Evolutionary conservation across 1,140 invertebrate genomes (phyloP).

Genomic region (Drosophila mauritiana): DNA sequence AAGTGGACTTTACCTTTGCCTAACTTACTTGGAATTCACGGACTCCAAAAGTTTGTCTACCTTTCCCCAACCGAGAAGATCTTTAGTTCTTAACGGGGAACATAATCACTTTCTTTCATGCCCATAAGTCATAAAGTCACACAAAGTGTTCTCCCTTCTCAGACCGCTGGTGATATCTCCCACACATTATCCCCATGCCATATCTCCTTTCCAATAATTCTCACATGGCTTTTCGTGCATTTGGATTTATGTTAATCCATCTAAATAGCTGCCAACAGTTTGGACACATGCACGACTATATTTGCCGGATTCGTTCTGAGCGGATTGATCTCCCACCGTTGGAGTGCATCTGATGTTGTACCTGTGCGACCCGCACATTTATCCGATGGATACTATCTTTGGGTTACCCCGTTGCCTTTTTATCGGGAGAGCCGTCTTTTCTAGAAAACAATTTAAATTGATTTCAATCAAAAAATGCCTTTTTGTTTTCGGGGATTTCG

Average conservation of each 20-base stretch:
- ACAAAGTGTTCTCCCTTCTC: not conserved
- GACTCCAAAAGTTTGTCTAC: not conserved
- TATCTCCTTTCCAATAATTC: conserved; percentile 40
- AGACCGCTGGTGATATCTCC: conserved; percentile 45
- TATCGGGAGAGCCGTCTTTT: conserved; percentile 59
- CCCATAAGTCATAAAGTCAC: conserved; percentile 36
- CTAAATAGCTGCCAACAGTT: conserved; percentile 80
- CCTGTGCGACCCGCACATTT: conserved; percentile 50
- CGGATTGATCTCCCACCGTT: conserved; percentile 45
- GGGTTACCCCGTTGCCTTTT: conserved; percentile 44
- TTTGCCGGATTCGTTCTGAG: conserved; percentile 45
- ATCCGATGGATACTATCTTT: conserved; percentile 65
- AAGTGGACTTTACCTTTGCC: not conserved
- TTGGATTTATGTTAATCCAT: conserved; percentile 71
- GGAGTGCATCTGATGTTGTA: conserved; percentile 9
- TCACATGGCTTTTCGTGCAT: conserved; percentile 71
- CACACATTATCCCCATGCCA: conserved; percentile 31
- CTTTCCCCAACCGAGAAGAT: not conserved
- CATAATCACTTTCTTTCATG: conserved; percentile 24
- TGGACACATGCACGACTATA: conserved; percentile 70
- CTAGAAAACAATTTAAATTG: conserved; percentile 84
- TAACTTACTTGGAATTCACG: not conserved
- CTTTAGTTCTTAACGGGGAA: conserved; percentile 9
- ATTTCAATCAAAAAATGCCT: conserved; percentile 79
- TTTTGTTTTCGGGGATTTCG: conserved; percentile 74